phyloP scores from a whole-genome alignment of 2,888 invertebrate genomes.

The Clusia tigrina region DNA sequence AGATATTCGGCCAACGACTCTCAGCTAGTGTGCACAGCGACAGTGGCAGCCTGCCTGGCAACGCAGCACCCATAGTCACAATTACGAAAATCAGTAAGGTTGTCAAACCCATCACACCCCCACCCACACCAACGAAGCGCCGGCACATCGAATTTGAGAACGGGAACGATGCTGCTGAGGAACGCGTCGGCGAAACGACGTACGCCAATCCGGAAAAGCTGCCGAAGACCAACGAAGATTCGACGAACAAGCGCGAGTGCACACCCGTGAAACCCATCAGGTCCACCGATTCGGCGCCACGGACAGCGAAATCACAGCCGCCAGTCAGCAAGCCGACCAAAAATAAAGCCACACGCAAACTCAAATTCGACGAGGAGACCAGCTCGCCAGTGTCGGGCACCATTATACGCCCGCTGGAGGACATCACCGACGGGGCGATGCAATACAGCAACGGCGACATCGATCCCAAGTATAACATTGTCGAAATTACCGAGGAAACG shows the following conservation, averaged over 20 bases:
- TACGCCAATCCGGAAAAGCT: constrained; percentile 49
- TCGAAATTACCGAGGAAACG: constrained; percentile 95
- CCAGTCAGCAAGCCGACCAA: constrained; percentile 58
- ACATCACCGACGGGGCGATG: constrained; percentile 79
- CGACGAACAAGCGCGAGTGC: constrained; percentile 40
- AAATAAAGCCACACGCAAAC: constrained; percentile 73
- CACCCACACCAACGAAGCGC: constrained; percentile 72
- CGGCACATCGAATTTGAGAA: constrained; percentile 39
- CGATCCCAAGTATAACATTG: constrained; percentile 94
- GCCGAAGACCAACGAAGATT: constrained; percentile 39
- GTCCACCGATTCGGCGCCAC: constrained; percentile 50
- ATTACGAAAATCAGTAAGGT: constrained; percentile 4
- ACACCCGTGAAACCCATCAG: constrained; percentile 59
- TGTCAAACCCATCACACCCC: constrained; percentile 74
- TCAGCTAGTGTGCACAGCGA: neutral
- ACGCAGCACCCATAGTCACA: constrained; percentile 11
- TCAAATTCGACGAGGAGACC: constrained; percentile 92
- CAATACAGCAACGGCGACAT: constrained; percentile 83
- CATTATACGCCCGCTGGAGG: constrained; percentile 84
- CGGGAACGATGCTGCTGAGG: neutral
- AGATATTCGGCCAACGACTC: neutral
- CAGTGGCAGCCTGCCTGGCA: neutral
- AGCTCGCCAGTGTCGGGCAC: constrained; percentile 94
- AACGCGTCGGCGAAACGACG: constrained; percentile 18
- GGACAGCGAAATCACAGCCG: constrained; percentile 52